These are phyloP conservation scores for Sander lucioperca DNA, from an alignment of 2,113 vertebrate genomes.

Conservation along the genomic window DNA sequence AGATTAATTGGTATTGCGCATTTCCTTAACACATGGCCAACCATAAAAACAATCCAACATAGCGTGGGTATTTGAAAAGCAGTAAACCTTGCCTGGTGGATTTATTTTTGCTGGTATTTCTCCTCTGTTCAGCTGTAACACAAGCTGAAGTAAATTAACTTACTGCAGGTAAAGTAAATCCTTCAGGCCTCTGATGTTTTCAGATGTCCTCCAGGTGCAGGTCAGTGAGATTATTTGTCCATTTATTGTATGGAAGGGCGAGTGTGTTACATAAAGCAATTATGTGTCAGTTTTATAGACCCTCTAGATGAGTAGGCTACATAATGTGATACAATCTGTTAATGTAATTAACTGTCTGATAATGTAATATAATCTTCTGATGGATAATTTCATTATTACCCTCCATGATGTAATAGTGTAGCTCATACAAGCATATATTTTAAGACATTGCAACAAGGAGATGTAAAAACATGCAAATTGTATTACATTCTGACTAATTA, in stretches of 20 bases:
- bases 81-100: background rate
- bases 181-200: conserved; percentile 29
- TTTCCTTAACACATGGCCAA: background rate
- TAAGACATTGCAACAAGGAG: background rate
- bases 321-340: conserved; percentile 36
- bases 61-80: background rate
- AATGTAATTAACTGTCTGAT: conserved; percentile 38
- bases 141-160: conserved; percentile 17
- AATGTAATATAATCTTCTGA: conserved; percentile 22
- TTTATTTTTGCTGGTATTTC: conserved; percentile 1
- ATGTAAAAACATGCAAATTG: conserved; percentile 5
- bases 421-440: background rate
- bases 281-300: conserved; percentile 5
- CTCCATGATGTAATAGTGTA: background rate
- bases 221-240: conserved; percentile 30
- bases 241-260: conserved; percentile 5
- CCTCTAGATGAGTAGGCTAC: background rate
- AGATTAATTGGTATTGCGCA: background rate
- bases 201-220: conserved; percentile 14
- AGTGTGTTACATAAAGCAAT: conserved; percentile 3
- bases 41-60: background rate
- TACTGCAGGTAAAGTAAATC: background rate
- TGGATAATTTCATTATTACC: conserved; percentile 12
- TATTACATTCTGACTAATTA: background rate
- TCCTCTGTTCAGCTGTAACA: background rate